These are phyloP conservation scores for Leucosticte australis DNA, from an alignment of 2,113 vertebrate species.

Conservation along the genomic window DNA sequence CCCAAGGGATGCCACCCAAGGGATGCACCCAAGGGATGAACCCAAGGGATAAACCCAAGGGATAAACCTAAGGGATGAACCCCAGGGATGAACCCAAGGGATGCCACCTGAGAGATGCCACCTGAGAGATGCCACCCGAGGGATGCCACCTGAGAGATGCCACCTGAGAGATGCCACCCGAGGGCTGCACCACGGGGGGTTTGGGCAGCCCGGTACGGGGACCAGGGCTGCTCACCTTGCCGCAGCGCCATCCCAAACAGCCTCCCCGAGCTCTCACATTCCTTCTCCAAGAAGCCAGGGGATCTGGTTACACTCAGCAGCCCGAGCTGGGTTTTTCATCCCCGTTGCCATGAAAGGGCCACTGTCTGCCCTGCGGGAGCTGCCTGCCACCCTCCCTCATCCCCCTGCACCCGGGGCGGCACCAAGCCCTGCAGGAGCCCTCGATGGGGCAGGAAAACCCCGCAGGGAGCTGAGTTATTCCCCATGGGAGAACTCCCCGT, in stretches of 20 bases:
- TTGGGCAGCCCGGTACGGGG: background rate
- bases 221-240: fast-evolving
- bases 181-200: too few relatives aligned
- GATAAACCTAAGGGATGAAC: too few relatives aligned
- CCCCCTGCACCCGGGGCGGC: background rate
- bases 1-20: too few relatives aligned
- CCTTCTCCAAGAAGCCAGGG: background rate
- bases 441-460: background rate
- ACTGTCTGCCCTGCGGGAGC: background rate
- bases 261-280: background rate
- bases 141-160: too few relatives aligned
- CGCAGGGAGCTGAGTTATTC: fast-evolving
- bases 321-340: background rate
- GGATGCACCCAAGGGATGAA: too few relatives aligned
- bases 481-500: fast-evolving
- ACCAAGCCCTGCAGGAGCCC: background rate
- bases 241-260: background rate
- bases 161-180: too few relatives aligned
- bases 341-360: slow-evolving; percentile 11
- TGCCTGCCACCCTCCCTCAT: background rate
- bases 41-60: too few relatives aligned
- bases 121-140: too few relatives aligned
- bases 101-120: too few relatives aligned
- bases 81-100: too few relatives aligned
- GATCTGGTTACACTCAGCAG: slow-evolving; percentile 1